These are phyloP conservation scores for Gouania willdenowi DNA, from an alignment of 2,797 vertebrate genomes.

Conservation along the genomic window DNA sequence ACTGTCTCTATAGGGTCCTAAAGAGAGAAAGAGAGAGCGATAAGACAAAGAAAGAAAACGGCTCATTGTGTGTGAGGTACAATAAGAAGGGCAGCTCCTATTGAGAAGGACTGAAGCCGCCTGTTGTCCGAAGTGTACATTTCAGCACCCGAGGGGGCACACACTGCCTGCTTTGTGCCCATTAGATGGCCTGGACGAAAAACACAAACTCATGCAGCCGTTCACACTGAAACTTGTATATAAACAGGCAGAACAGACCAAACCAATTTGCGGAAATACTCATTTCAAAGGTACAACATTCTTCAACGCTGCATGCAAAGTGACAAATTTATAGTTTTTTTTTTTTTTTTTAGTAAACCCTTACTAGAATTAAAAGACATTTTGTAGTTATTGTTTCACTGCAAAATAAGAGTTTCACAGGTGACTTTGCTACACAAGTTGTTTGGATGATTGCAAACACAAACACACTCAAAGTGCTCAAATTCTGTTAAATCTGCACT, in stretches of 20 bases:
- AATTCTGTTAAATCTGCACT: too few relatives aligned
- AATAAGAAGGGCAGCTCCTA: constrained; percentile 83
- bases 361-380: too few relatives aligned
- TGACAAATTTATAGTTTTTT: too few relatives aligned
- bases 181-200: constrained; percentile 52
- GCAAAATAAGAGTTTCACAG: too few relatives aligned
- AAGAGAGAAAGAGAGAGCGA: constrained; percentile 42
- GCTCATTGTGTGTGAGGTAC: constrained; percentile 81
- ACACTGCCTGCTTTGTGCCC: constrained; percentile 79
- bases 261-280: constrained; percentile 18
- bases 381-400: too few relatives aligned
- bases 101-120: constrained; percentile 78
- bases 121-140: constrained; percentile 77
- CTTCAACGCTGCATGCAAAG: too few relatives aligned
- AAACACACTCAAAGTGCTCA: too few relatives aligned
- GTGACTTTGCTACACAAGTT: too few relatives aligned
- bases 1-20: constrained; percentile 56
- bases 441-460: too few relatives aligned
- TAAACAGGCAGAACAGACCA: too few relatives aligned
- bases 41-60: constrained; percentile 59
- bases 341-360: too few relatives aligned
- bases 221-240: constrained; percentile 30
- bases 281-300: constrained; percentile 19
- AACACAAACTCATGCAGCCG: constrained; percentile 55
- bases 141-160: constrained; percentile 63